A percentile compares a stretch with the other conserved stretches of the same genome.
Evolutionary conservation across 2,113 vertebrate genomes (phyloP).

Genomic region (Lamprologus lemairii): DNA sequence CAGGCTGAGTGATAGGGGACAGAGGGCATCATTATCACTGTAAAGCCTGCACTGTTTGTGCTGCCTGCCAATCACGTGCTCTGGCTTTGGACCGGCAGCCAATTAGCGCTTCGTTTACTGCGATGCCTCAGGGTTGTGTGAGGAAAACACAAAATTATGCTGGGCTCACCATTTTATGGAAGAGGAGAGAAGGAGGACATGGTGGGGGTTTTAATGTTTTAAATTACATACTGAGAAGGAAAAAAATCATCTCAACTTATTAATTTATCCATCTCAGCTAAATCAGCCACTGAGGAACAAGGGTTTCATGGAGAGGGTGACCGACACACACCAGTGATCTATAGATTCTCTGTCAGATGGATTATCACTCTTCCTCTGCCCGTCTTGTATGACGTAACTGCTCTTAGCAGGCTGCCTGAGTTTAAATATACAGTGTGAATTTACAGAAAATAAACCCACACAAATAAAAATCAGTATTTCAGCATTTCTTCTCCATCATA

Average conservation of each 20-base stretch:
- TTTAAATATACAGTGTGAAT: background rate
- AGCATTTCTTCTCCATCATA: background rate
- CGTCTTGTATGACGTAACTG: slow-evolving; percentile 27
- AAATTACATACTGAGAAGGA: background rate
- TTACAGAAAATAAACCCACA: background rate
- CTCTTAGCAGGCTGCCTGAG: background rate
- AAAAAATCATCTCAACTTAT: background rate
- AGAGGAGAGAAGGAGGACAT: background rate
- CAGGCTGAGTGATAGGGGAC: background rate
- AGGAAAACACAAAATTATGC: slow-evolving; percentile 12
- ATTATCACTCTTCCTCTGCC: background rate
- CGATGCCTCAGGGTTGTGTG: slow-evolving; percentile 1
- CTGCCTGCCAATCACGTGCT: background rate
- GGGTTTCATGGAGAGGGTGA: background rate
- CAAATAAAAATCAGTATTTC: background rate
- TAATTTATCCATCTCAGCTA: background rate
- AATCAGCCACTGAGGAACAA: background rate
- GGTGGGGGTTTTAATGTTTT: background rate
- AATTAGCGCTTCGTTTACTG: slow-evolving; percentile 14
- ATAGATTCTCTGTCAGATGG: slow-evolving; percentile 38
- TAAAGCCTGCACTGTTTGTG: background rate
- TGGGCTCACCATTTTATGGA: background rate
- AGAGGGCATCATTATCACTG: background rate
- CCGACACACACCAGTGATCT: slow-evolving; percentile 43
- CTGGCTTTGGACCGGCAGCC: background rate